Conservation (phyloP, 1,140 invertebrate species). For the Saccostrea glomerata region DNA sequence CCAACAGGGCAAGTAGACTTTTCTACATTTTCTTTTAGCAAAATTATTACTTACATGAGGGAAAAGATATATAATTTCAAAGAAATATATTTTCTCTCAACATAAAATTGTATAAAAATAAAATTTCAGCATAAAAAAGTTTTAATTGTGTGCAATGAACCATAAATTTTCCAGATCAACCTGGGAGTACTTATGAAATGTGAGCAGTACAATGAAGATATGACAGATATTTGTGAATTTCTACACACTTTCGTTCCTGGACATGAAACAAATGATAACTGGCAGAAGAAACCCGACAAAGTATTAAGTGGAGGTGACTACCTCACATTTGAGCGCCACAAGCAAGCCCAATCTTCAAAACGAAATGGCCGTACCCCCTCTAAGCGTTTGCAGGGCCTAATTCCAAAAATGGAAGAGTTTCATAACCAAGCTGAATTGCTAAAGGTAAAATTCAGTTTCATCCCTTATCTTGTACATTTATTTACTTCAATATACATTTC, state of each 20-base stretch:
- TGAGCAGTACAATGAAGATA: constrained; percentile 50
- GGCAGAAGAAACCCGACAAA: constrained; percentile 21
- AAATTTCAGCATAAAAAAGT: too few relatives aligned
- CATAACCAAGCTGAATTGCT: constrained; percentile 48
- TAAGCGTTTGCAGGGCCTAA: constrained; percentile 43
- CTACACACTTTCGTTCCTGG: constrained; percentile 10
- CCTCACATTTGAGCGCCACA: constrained; percentile 43
- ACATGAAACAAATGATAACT: constrained; percentile 27
- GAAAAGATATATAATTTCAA: too few relatives aligned
- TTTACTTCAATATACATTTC: too few relatives aligned
- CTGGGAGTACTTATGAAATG: constrained; percentile 43
- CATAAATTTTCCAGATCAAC: constrained; percentile 29
- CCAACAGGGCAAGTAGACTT: constrained; percentile 15
- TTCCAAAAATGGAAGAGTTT: constrained; percentile 54
- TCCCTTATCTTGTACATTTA: too few relatives aligned
- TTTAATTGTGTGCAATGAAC: background rate
- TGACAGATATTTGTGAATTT: constrained; percentile 49
- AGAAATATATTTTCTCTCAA: too few relatives aligned
- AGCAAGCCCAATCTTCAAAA: constrained; percentile 48
- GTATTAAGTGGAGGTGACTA: constrained; percentile 49
- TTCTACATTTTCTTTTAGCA: too few relatives aligned
- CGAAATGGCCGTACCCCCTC: constrained; percentile 47
- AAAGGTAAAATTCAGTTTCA: constrained; percentile 26
- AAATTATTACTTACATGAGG: too few relatives aligned
- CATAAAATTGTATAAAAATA: too few relatives aligned